These are phyloP conservation scores for Drosophila testacea DNA, from an alignment of 2,888 invertebrate genomes.

Conservation along the genomic window DNA sequence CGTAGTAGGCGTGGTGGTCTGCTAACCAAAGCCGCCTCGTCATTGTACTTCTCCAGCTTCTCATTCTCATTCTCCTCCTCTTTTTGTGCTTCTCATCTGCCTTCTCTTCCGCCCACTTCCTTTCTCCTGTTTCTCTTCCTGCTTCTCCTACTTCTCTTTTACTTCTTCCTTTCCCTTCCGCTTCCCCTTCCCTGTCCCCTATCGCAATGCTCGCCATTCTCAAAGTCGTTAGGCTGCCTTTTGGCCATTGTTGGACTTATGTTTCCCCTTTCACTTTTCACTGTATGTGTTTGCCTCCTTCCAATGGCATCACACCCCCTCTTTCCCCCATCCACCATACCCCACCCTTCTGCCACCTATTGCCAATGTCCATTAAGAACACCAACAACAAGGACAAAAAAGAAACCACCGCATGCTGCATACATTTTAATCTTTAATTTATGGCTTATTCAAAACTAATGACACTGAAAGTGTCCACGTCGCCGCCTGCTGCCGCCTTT, in stretches of 20 bases:
- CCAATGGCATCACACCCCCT: background rate
- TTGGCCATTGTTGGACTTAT: slow-evolving; percentile 74
- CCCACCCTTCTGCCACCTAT: slow-evolving; percentile 2
- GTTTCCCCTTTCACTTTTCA: slow-evolving; percentile 60
- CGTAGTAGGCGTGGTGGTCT: slow-evolving; percentile 2
- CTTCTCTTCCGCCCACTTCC: background rate
- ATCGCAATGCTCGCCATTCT: background rate
- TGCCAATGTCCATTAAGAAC: slow-evolving; percentile 44
- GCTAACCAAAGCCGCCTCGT: slow-evolving; percentile 42
- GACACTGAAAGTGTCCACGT: slow-evolving; percentile 72
- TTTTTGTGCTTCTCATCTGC: background rate
- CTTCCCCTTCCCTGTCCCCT: slow-evolving; percentile 2
- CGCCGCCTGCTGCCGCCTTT: slow-evolving; percentile 21
- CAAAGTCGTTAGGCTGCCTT: slow-evolving; percentile 65
- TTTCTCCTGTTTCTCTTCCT: background rate
- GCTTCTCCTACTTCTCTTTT: background rate
- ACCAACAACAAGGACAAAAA: slow-evolving; percentile 4
- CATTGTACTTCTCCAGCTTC: slow-evolving; percentile 50
- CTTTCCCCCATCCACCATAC: background rate
- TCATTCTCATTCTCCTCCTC: background rate
- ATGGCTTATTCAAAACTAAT: slow-evolving; percentile 81
- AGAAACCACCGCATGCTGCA: slow-evolving; percentile 51
- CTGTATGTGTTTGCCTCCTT: background rate
- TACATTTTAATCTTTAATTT: slow-evolving; percentile 79
- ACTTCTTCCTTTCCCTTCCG: background rate